phyloP scores from a whole-genome alignment of 2,888 invertebrate genomes.

The Perdita meconis region DNA sequence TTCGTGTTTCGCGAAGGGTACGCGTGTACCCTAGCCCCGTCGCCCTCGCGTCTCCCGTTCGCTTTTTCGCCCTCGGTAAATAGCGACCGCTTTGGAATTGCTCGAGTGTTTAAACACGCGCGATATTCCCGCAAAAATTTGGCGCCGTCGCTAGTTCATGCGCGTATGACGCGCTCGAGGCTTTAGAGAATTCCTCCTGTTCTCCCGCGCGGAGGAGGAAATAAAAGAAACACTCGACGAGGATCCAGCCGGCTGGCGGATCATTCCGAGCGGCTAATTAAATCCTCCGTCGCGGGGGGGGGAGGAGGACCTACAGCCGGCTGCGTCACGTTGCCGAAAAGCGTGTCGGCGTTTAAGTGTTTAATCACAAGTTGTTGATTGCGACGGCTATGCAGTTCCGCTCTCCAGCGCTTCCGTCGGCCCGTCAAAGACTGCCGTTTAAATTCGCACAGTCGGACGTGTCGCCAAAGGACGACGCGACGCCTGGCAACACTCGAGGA shows the following conservation, averaged over 20 bases:
- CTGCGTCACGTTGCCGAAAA: constrained; percentile 14
- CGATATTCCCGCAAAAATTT: constrained; percentile 13
- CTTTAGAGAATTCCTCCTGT: background rate
- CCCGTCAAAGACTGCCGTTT: constrained; percentile 36
- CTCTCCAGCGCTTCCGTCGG: background rate
- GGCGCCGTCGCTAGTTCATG: background rate
- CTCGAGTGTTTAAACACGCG: background rate
- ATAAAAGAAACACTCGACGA: background rate
- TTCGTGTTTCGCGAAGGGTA: background rate
- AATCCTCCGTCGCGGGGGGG: constrained; percentile 41
- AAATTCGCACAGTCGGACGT: background rate
- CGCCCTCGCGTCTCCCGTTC: background rate
- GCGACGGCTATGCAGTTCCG: constrained; percentile 38
- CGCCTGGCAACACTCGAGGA: too few species aligned
- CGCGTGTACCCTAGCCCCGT: background rate
- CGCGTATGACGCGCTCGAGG: background rate
- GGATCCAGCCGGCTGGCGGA: constrained; percentile 4
- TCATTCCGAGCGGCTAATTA: constrained; percentile 51
- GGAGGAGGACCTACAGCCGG: constrained; percentile 22
- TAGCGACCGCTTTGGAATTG: background rate
- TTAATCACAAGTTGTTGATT: constrained; percentile 56
- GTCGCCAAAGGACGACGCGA: too few species aligned
- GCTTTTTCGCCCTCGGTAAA: background rate
- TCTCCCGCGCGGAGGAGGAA: background rate
- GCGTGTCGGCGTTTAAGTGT: constrained; percentile 45